Percentiles rank a stretch among this genome's conserved stretches.
Conservation (phyloP, 2,113 vertebrate genomes). For the Petaurus breviceps region DNA sequence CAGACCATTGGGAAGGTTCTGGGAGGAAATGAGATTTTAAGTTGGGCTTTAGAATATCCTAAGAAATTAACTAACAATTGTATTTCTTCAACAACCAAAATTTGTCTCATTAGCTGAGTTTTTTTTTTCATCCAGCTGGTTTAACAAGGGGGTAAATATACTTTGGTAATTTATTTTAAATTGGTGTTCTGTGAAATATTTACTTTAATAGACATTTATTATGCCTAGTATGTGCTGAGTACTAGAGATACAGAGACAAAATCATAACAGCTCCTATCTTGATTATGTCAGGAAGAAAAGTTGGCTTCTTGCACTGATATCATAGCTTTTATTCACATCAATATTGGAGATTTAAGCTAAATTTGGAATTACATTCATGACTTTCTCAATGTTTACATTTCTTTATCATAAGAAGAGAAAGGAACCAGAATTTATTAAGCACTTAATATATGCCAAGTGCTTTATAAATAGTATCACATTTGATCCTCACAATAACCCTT, state of each 20-base stretch:
- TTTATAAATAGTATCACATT: neutral
- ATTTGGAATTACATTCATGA: neutral
- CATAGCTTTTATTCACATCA: neutral
- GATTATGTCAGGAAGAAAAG: neutral
- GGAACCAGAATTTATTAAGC: neutral
- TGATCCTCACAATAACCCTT: neutral
- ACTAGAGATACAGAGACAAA: neutral
- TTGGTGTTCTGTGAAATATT: neutral
- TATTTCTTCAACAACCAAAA: neutral
- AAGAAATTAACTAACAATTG: neutral
- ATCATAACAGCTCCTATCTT: neutral
- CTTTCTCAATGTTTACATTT: neutral
- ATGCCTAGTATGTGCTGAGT: neutral
- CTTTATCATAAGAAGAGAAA: neutral
- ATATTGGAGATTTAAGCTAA: neutral
- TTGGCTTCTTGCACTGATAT: neutral
- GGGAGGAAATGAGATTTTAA: neutral
- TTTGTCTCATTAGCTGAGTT: neutral
- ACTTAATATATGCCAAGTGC: neutral
- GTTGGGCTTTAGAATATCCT: neutral
- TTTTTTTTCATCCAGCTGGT: neutral
- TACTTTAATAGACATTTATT: neutral
- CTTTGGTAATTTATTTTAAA: neutral
- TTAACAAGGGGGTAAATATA: neutral
- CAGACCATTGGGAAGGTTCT: neutral